Percentiles rank a stretch among this genome's conserved stretches.
These are phyloP conservation scores for Drosophila dives DNA, from an alignment of 2,888 invertebrate species.

Conservation along the genomic window DNA sequence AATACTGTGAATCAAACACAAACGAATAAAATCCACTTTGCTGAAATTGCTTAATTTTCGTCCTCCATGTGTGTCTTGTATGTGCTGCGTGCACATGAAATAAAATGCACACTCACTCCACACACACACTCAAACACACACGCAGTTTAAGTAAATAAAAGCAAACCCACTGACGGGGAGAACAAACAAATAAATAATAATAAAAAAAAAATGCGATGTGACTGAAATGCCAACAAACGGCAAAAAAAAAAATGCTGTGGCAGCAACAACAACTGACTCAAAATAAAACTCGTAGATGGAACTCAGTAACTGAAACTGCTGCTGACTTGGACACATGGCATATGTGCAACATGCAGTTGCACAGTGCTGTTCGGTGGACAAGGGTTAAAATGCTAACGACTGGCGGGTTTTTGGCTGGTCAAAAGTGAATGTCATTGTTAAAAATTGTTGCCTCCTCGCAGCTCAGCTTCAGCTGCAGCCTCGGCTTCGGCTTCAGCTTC, in stretches of 20 bases:
- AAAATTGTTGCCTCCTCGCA: slow-evolving; percentile 44
- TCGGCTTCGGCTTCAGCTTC: slow-evolving; percentile 21
- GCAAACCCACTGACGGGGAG: slow-evolving; percentile 13
- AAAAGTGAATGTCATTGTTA: slow-evolving; percentile 64
- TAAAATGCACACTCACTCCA: slow-evolving; percentile 51
- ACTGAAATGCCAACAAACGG: slow-evolving; percentile 58
- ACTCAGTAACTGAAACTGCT: slow-evolving; percentile 26
- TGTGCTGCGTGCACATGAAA: slow-evolving; percentile 38
- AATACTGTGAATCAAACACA: slow-evolving; percentile 26
- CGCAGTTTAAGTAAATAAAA: slow-evolving; percentile 66
- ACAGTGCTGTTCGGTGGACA: neutral
- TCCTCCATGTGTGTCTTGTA: slow-evolving; percentile 10
- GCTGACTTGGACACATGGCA: slow-evolving; percentile 50
- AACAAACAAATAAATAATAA: slow-evolving; percentile 21
- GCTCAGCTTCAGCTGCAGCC: neutral
- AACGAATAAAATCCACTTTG: slow-evolving; percentile 9
- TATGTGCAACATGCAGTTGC: slow-evolving; percentile 50
- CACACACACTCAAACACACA: slow-evolving; percentile 35
- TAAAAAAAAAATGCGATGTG: neutral
- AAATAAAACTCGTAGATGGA: slow-evolving; percentile 8
- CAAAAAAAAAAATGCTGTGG: slow-evolving; percentile 35
- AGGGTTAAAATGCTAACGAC: neutral
- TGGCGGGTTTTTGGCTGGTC: slow-evolving; percentile 29
- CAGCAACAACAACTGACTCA: slow-evolving; percentile 11
- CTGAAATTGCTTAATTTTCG: slow-evolving; percentile 51